Evolutionary conservation across 2,888 invertebrate species (phyloP), one percentile per base, ranked within the genome.

Genomic region (Nemoura dubitans): DNA sequence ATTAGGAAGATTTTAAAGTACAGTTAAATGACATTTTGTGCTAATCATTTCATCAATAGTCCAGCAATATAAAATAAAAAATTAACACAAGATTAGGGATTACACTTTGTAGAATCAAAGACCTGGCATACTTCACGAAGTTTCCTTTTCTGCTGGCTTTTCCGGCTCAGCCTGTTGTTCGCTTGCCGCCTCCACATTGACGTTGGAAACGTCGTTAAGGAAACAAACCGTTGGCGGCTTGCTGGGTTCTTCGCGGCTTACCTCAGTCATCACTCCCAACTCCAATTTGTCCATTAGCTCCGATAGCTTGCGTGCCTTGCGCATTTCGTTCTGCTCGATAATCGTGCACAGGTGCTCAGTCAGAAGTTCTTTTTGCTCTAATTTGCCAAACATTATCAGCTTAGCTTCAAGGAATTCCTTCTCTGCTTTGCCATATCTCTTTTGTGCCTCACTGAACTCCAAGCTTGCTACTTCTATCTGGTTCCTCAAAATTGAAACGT

Each of bases 331-430:
- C 91, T 96, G 96, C 42, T 96, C 96, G 87, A 97, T 97, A 10
- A 97, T 94, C 0, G 96, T 95, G 90, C 96, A 96, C 7, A 97
- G 92, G 91, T 97, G 96, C 90, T 96, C 96, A 0, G 96, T 96
- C 43, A 97, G 91, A 76, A 95, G 92, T 90, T 97, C 96, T 89
- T 97, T 97, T 88, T 94, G 94, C 89, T 97, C 96, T 83, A 94
- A 93, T 88, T 95, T 96, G 89, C 95, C 94, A 91, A 96, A 96
- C 30, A 97, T 91, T 86, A 94, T 93, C 29, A 96, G 92, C 92
- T 97, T 97, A 0, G 96, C 95, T 90, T 95, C 95, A 0, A 97
- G 92, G 90, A 96, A 97, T 90, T 96, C 96, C 89, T 94, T 95
- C 91, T 97, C 97, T 6, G 96, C 94, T 91, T 92, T 94, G 76